A percentile compares a stretch with the other conserved stretches of the same genome.
phyloP scores from a whole-genome alignment of 2,113 vertebrate genomes.

The Aythya baeri region DNA sequence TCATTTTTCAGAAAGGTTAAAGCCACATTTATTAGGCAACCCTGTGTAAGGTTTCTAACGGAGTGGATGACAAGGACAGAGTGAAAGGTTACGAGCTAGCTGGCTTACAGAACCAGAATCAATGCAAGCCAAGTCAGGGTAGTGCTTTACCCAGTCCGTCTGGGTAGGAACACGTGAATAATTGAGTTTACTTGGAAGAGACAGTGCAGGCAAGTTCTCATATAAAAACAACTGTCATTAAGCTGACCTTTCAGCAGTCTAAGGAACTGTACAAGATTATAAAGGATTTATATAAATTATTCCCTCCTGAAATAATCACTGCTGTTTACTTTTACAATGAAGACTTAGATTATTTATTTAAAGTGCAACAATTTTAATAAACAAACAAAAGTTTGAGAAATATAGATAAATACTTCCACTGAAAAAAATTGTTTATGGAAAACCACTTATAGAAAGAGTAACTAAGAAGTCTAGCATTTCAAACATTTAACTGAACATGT shows the following conservation, averaged over 20 bases:
- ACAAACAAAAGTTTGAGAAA: not conserved
- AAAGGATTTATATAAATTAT: not conserved
- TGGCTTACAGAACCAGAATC: not conserved
- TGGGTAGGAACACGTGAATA: not conserved
- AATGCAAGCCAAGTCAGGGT: not conserved
- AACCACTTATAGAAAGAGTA: not conserved
- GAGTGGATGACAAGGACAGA: not conserved
- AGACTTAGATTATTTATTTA: not conserved
- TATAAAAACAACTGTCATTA: not conserved
- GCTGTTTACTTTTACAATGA: not conserved
- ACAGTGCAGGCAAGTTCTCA: not conserved
- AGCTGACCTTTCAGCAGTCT: not conserved
- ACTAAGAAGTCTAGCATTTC: not conserved
- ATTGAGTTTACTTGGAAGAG: not conserved
- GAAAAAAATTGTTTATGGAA: not conserved
- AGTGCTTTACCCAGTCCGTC: not conserved
- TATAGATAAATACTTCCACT: not conserved
- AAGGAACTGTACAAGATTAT: not conserved
- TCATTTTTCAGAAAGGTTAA: not conserved
- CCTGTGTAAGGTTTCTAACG: not conserved
- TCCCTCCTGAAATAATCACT: not conserved
- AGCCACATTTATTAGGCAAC: fast-evolving
- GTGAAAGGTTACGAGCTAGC: not conserved
- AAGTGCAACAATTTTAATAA: not conserved
- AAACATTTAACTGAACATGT: not conserved